Percentiles rank a stretch among this genome's conserved stretches.
Evolutionary conservation across 2,797 vertebrate species (phyloP).

Genomic region (Cossypha heuglini): DNA sequence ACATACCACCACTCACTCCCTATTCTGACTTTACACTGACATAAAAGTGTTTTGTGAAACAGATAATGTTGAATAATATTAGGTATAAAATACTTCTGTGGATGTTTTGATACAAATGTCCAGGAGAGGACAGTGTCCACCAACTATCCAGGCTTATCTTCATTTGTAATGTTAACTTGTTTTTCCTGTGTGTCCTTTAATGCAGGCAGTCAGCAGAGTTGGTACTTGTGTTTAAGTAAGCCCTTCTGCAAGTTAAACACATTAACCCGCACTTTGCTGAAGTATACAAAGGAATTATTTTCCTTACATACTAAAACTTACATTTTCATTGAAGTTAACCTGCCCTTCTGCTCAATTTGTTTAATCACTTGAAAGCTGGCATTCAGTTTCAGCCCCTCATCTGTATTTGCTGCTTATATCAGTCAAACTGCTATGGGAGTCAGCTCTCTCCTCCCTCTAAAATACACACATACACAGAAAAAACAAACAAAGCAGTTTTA

Average conservation of each 20-base stretch:
- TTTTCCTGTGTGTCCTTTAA: neutral
- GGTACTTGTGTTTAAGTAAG: neutral
- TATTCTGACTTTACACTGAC: neutral
- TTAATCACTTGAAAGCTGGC: neutral
- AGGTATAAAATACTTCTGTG: neutral
- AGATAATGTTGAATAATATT: neutral
- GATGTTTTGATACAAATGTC: neutral
- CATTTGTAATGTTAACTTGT: neutral
- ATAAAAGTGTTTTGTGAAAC: neutral
- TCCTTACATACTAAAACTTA: neutral
- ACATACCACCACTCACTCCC: neutral
- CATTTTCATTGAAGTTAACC: neutral
- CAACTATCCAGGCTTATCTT: neutral
- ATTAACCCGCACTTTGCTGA: neutral
- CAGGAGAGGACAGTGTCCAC: conserved; percentile 48
- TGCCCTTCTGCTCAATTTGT: neutral
- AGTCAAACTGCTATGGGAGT: neutral
- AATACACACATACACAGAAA: neutral
- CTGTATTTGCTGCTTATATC: fast-evolving
- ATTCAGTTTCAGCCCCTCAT: neutral
- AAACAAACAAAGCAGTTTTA: neutral
- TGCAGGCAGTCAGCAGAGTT: neutral
- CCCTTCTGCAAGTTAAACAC: neutral
- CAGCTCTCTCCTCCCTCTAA: neutral
- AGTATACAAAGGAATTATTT: neutral